Evolutionary conservation across 2,888 invertebrate genomes (phyloP), one percentile per base, ranked within the genome.

Genomic region (Oeneis ivallda): DNA sequence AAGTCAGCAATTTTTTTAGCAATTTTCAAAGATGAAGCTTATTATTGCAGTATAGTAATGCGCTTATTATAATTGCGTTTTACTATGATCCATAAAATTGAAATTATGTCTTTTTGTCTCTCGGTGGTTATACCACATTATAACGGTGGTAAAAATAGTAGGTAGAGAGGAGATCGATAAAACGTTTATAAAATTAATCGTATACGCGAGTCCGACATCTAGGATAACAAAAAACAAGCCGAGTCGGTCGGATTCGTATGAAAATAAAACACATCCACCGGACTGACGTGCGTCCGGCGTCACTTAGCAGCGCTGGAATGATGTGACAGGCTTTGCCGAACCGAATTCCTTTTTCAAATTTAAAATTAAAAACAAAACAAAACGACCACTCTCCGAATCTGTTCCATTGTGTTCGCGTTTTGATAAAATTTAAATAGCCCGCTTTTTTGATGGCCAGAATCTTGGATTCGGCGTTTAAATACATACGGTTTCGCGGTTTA

Each of bases 371-470:
- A 88, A 87, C 79, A 85, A 80, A 84, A 83, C 76, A 84, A 85
- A 83, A 85, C 80, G 79, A 56, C 59, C 63, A 70, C 80, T 83
- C 78, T 82, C 81, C 77, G 89, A 82, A 85, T 87, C 89, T 88
- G 89, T 84, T 88, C 92, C 92, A 92, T 92, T 92, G 92, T 92
- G 92, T 92, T 91, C 90, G 84, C 85, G 86, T 91, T 91, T 91
- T 87, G 86, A 88, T 87, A 88, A 90, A 90, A 90, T 91, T 90
- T 86, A 91, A 92, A 91, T 89, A 86, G 85, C 82, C 85, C 79
- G 82, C 80, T 89, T 91, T 90, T 91, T 90, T 86, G 79, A 81
- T 82, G 79, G 69, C 77, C 80, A 85, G 84, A 84, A 88, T 90
- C 84, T 86, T 81, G 84, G 79, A 82, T 87, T 89, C 86, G 89